A percentile compares a stretch with the other conserved stretches of the same genome.
Conservation (phyloP, 1,140 invertebrate species). For the Chlorops oryzae region DNA sequence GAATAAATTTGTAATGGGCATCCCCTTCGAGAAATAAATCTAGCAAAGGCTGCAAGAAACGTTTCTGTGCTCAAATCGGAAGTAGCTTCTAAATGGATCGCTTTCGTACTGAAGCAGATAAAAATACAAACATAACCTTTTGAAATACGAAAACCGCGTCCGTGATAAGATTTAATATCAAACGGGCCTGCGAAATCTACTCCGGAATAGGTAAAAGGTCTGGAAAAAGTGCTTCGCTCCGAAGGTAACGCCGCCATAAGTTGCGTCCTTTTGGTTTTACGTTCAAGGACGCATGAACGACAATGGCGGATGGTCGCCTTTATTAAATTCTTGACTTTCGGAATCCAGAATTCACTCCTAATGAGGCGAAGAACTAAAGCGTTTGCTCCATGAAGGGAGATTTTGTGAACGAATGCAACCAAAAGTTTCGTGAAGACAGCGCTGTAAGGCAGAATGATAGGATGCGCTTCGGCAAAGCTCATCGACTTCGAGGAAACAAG, state of each 20-base stretch:
- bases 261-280: background rate
- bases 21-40: conserved; percentile 36
- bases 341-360: conserved; percentile 6
- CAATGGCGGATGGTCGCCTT: background rate
- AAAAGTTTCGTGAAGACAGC: background rate
- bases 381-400: conserved; percentile 8
- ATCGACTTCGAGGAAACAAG: no score
- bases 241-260: conserved; percentile 18
- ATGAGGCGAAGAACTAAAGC: background rate
- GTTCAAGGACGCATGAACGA: background rate
- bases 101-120: conserved; percentile 34
- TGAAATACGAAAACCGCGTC: conserved; percentile 13
- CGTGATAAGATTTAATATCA: conserved; percentile 12
- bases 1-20: conserved; percentile 13
- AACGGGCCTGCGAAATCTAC: conserved; percentile 40
- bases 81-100: no score
- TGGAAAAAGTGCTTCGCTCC: conserved; percentile 17
- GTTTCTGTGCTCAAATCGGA: conserved; percentile 33
- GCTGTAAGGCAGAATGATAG: background rate
- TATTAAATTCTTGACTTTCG: conserved; percentile 1
- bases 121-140: conserved; percentile 46
- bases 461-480: background rate
- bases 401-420: background rate
- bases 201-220: conserved; percentile 27
- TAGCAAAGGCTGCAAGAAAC: conserved; percentile 38